phyloP scores from a whole-genome alignment of 2,113 vertebrate genomes.

The Cebidichthys violaceus region DNA sequence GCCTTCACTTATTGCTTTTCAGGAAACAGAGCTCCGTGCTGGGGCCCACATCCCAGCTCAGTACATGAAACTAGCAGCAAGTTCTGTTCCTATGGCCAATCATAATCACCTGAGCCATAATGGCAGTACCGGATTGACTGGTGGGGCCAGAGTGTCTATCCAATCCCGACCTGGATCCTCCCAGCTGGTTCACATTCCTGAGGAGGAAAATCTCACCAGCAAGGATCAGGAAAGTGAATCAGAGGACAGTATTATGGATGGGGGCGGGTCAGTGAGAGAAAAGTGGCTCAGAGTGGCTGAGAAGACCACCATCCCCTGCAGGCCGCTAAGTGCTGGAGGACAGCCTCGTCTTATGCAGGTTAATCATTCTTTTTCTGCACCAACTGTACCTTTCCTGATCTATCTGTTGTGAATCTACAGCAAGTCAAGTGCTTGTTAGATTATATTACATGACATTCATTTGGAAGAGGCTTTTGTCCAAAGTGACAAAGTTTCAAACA shows the following conservation, averaged over 20 bases:
- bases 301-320: conserved; percentile 83
- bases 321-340: conserved; percentile 88
- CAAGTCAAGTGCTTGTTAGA: background rate
- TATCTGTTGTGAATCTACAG: background rate
- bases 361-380: background rate
- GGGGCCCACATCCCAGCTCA: conserved; percentile 80
- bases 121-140: conserved; percentile 83
- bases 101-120: conserved; percentile 79
- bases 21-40: conserved; percentile 74
- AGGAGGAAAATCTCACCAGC: conserved; percentile 84
- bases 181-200: conserved; percentile 97
- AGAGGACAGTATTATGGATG: conserved; percentile 76
- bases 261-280: conserved; percentile 90
- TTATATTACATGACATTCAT: background rate
- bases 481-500: background rate
- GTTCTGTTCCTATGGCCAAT: conserved; percentile 85
- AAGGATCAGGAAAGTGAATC: conserved; percentile 87
- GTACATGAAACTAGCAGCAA: conserved; percentile 92
- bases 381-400: background rate
- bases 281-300: conserved; percentile 98
- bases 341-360: conserved; percentile 96
- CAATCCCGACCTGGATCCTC: conserved; percentile 95
- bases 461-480: background rate
- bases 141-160: conserved; percentile 89
- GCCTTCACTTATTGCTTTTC: conserved; percentile 24